Percentiles rank a stretch among this genome's conserved stretches.
Conservation (phyloP, 2,888 invertebrate genomes). For the Trachelus troglodyta region DNA sequence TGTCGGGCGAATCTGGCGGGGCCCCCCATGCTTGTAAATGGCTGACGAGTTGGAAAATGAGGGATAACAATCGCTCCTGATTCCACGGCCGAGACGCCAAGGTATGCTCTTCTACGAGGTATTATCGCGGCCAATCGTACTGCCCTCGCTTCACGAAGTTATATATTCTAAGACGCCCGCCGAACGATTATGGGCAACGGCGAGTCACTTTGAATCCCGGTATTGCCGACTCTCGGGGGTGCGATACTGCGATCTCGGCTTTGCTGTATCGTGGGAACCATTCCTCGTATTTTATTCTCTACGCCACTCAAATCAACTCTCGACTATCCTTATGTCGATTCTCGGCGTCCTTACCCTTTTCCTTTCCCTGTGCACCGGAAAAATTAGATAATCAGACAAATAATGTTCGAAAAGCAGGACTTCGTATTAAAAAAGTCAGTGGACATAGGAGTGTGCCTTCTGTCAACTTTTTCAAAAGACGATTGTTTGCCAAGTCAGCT, state of each 20-base stretch:
- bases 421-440: too few species aligned
- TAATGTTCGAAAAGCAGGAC: too few species aligned
- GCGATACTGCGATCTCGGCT: too few species aligned
- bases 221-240: constrained; percentile 2
- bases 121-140: background rate
- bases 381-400: too few species aligned
- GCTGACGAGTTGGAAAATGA: constrained; percentile 53
- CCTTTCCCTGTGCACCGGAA: background rate
- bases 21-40: constrained; percentile 54
- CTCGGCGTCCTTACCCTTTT: background rate
- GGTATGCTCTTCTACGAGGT: constrained; percentile 34
- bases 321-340: too few species aligned
- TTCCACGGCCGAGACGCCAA: constrained; percentile 40
- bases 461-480: too few species aligned
- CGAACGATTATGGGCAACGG: background rate
- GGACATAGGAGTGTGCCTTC: too few species aligned
- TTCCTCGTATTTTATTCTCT: too few species aligned
- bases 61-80: constrained; percentile 44
- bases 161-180: background rate
- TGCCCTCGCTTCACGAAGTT: background rate
- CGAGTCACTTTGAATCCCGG: background rate
- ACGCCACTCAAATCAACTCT: too few species aligned
- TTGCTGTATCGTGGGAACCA: too few species aligned
- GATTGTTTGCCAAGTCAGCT: too few species aligned
- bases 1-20: constrained; percentile 48